phyloP scores from a whole-genome alignment of 2,888 invertebrate species.

The Piscicola geometra region DNA sequence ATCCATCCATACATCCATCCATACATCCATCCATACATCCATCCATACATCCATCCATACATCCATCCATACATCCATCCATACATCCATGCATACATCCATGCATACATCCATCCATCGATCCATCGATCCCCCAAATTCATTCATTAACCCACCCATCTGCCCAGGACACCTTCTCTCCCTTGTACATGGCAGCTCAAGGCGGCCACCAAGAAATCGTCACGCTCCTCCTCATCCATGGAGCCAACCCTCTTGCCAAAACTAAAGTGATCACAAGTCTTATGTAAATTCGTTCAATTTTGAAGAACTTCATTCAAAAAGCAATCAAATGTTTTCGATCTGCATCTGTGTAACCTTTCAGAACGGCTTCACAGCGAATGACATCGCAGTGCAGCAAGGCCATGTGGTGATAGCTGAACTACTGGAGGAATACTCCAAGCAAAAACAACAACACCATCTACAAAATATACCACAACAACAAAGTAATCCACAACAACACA shows the following conservation, averaged over 20 bases:
- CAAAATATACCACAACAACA: not conserved
- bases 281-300: no score
- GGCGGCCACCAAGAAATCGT: slow-evolving; percentile 41
- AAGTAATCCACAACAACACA: not conserved
- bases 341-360: slow-evolving; percentile 21
- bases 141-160: not conserved
- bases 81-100: not conserved
- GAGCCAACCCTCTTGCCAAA: slow-evolving; percentile 38
- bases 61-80: not conserved
- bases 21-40: not conserved
- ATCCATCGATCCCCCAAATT: no score
- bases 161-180: slow-evolving; percentile 26
- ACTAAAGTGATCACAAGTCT: slow-evolving; percentile 38
- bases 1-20: not conserved
- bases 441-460: not conserved
- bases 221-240: slow-evolving; percentile 39
- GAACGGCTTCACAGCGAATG: slow-evolving; percentile 39
- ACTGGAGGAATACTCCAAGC: slow-evolving; percentile 36
- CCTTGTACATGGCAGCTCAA: slow-evolving; percentile 33
- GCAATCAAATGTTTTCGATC: no score
- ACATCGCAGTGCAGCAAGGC: slow-evolving; percentile 40
- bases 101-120: not conserved
- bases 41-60: not conserved
- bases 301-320: no score
- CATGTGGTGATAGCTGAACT: slow-evolving; percentile 38